phyloP scores from a whole-genome alignment of 1,140 invertebrate genomes.

The Potamilus streckersoni region DNA sequence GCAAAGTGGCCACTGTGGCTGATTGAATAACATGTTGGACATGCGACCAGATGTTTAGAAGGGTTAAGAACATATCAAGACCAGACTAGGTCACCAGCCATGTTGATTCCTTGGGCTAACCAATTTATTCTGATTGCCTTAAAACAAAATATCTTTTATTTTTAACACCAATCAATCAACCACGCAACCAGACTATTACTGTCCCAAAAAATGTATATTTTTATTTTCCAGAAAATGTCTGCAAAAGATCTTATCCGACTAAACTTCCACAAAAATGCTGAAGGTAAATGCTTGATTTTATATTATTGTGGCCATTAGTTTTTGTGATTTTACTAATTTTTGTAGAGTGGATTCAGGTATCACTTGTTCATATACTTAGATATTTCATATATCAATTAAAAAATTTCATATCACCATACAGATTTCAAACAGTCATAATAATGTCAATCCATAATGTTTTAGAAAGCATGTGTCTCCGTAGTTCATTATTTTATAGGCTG shows the following conservation, averaged over 20 bases:
- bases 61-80: too few species aligned
- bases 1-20: too few species aligned
- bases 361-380: neutral
- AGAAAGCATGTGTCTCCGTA: neutral
- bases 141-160: too few species aligned
- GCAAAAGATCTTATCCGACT: constrained; percentile 89
- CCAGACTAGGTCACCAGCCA: too few species aligned
- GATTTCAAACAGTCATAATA: neutral
- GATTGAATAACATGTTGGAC: too few species aligned
- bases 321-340: neutral
- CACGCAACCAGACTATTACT: too few species aligned
- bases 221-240: constrained; percentile 77
- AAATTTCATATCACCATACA: neutral
- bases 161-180: too few species aligned
- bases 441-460: neutral
- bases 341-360: neutral
- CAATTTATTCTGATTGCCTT: too few species aligned
- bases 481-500: neutral
- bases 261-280: constrained; percentile 88
- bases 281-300: constrained; percentile 69
- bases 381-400: neutral
- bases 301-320: neutral
- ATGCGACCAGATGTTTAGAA: too few species aligned
- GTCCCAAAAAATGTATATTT: neutral
- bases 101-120: too few species aligned